Evolutionary conservation across 2,888 invertebrate genomes (phyloP).

Genomic region (Cephus spinipes): DNA sequence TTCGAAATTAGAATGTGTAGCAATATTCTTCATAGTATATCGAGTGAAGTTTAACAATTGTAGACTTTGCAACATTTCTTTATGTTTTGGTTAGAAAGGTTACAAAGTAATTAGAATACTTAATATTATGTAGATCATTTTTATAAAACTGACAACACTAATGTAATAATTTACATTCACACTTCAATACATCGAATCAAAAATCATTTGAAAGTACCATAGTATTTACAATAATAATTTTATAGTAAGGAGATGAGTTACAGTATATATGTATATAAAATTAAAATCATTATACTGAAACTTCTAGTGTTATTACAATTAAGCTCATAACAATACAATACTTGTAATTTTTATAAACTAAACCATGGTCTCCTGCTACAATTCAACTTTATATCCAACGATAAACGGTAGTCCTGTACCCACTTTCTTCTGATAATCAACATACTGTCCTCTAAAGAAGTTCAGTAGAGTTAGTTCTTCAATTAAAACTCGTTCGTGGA

Average conservation of each 20-base stretch:
- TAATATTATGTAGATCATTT: background rate
- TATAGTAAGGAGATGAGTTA: background rate
- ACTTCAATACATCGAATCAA: background rate
- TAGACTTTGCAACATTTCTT: background rate
- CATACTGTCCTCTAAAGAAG: conserved; percentile 92
- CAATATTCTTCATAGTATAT: no score
- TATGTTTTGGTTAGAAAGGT: background rate
- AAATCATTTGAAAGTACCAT: background rate
- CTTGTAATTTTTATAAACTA: conserved; percentile 17
- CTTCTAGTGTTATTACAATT: background rate
- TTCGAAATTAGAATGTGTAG: background rate
- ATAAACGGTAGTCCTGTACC: conserved; percentile 91
- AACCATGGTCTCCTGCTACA: conserved; percentile 42
- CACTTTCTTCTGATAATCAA: conserved; percentile 86
- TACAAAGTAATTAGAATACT: background rate
- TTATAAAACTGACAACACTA: background rate
- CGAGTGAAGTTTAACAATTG: background rate
- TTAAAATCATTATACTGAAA: conserved; percentile 18
- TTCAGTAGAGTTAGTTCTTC: conserved; percentile 91
- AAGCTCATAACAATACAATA: background rate
- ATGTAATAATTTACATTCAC: background rate
- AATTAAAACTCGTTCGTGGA: conserved; percentile 84
- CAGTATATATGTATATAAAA: background rate
- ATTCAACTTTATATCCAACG: conserved; percentile 74
- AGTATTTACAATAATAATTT: background rate